phyloP scores from a whole-genome alignment of 1,140 invertebrate genomes.

The Hycleus cichorii region DNA sequence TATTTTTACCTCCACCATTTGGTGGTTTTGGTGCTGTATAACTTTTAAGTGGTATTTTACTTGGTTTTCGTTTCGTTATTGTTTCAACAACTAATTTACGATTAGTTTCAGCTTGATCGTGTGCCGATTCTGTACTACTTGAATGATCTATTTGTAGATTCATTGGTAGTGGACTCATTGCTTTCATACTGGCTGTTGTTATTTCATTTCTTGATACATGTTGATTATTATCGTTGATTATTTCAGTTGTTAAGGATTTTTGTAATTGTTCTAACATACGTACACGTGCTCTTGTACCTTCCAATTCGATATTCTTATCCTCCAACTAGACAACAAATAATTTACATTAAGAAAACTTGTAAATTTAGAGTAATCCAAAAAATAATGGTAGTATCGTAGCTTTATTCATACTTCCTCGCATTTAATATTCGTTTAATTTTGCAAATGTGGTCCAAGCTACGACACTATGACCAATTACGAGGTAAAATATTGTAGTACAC shows the following conservation, averaged over 20 bases:
- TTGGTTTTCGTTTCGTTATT: constrained; percentile 47
- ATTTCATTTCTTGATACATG: constrained; percentile 36
- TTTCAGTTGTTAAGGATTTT: constrained; percentile 28
- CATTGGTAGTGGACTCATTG: constrained; percentile 48
- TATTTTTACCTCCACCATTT: constrained; percentile 37
- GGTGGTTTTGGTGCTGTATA: constrained; percentile 52
- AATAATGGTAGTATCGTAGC: too few relatives aligned
- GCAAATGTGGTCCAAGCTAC: too few relatives aligned
- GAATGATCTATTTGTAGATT: constrained; percentile 49
- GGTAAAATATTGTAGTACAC: too few relatives aligned
- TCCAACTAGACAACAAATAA: constrained; percentile 51
- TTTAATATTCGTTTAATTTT: too few relatives aligned
- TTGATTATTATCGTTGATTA: constrained; percentile 36
- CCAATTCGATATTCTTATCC: constrained; percentile 72
- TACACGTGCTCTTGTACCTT: constrained; percentile 67
- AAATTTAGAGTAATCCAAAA: too few relatives aligned
- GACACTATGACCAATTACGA: too few relatives aligned
- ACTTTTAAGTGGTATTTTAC: constrained; percentile 60
- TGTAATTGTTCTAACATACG: constrained; percentile 57
- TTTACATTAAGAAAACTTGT: too few relatives aligned
- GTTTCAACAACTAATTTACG: constrained; percentile 42
- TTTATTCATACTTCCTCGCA: too few relatives aligned
- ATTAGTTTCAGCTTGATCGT: constrained; percentile 46
- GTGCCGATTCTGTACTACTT: constrained; percentile 56
- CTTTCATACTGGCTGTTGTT: constrained; percentile 47